Conservation (phyloP, 1,140 invertebrate genomes). For the Drosophila santomea region DNA sequence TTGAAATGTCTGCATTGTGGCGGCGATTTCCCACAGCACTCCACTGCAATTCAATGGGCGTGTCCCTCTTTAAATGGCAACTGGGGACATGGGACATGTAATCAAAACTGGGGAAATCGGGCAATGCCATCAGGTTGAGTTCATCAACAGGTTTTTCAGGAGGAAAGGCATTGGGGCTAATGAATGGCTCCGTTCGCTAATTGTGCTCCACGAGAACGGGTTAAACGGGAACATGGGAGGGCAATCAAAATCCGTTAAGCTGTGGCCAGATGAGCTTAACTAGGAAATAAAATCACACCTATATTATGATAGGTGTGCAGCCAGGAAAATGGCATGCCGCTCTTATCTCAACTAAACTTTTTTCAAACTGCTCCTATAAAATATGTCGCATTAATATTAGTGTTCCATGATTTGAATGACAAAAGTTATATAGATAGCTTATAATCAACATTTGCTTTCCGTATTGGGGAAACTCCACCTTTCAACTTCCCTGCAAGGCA, state of each 20-base stretch:
- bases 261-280: constrained; percentile 1
- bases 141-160: constrained; percentile 35
- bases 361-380: background rate
- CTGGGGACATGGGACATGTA: constrained; percentile 26
- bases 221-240: constrained; percentile 22
- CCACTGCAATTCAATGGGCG: constrained; percentile 25
- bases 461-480: background rate
- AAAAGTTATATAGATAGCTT: no score
- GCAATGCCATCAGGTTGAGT: constrained; percentile 30
- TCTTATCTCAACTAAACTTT: background rate
- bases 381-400: no score
- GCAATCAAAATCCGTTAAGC: constrained; percentile 26
- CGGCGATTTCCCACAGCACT: constrained; percentile 18
- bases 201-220: constrained; percentile 17
- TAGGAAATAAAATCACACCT: constrained; percentile 29
- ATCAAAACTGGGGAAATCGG: constrained; percentile 44
- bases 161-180: constrained; percentile 47
- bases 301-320: background rate
- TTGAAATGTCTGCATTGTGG: constrained; percentile 53
- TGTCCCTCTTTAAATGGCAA: constrained; percentile 39
- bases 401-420: no score
- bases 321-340: background rate
- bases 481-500: constrained; percentile 14
- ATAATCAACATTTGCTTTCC: background rate
- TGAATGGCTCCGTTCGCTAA: constrained; percentile 29